Conservation (phyloP, 2,888 invertebrate species). For the Parnassius orleans region DNA sequence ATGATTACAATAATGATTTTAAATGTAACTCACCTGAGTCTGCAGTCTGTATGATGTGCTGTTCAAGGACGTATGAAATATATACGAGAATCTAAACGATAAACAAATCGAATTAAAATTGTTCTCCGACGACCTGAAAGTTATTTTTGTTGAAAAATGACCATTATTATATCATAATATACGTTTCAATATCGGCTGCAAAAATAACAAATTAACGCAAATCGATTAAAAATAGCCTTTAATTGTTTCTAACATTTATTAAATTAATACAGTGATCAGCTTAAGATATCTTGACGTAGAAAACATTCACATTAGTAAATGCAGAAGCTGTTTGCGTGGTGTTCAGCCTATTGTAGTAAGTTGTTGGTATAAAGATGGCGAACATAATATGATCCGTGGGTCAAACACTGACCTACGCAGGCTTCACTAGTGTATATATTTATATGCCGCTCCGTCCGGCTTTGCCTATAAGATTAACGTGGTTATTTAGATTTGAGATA, state of each 20-base stretch:
- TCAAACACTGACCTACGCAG: too few species aligned
- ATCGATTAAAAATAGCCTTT: background rate
- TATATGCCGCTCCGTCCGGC: too few species aligned
- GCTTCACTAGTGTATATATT: too few species aligned
- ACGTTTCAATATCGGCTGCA: background rate
- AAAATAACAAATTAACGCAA: background rate
- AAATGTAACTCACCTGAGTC: background rate
- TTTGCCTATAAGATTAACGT: too few species aligned
- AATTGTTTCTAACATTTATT: background rate
- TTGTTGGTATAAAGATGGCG: too few species aligned
- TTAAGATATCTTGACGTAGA: too few species aligned
- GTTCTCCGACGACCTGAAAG: background rate
- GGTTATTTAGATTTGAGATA: too few species aligned
- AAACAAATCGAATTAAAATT: background rate
- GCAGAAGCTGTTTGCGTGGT: too few species aligned
- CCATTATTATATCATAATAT: background rate
- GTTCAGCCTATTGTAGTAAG: too few species aligned
- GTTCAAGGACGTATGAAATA: background rate
- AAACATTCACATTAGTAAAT: too few species aligned
- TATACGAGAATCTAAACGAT: constrained; percentile 7
- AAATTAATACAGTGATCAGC: background rate
- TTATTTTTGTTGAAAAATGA: background rate
- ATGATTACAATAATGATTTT: background rate
- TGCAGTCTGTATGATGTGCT: background rate
- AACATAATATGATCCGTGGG: too few species aligned